Conservation (phyloP, 92 coral and sea anemone genomes). For the Pocillopora grandis region DNA sequence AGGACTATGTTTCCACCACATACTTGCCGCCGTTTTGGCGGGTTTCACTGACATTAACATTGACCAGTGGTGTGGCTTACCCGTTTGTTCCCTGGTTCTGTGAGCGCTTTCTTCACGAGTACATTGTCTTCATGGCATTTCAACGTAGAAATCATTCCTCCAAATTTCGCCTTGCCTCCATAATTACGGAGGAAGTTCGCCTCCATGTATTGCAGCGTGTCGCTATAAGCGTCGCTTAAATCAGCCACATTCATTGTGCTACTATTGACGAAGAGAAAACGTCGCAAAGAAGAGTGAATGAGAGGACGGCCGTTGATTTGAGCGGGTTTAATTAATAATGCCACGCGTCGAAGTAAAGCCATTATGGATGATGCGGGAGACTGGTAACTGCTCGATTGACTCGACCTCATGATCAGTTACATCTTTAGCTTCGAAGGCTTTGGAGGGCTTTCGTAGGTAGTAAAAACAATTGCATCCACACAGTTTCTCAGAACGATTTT, state of each 20-base stretch:
- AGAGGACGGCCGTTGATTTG: neutral
- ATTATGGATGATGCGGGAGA: neutral
- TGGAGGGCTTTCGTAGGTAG: too few relatives aligned
- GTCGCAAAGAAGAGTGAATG: neutral
- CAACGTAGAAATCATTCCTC: slow-evolving; percentile 88
- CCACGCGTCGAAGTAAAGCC: slow-evolving; percentile 32
- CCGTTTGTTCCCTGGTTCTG: slow-evolving; percentile 84
- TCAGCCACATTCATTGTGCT: slow-evolving; percentile 62
- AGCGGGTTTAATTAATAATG: neutral
- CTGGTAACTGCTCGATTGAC: neutral
- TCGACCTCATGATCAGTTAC: neutral
- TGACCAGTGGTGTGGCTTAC: slow-evolving; percentile 26
- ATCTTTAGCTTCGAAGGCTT: too few relatives aligned
- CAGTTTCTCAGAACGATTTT: too few relatives aligned
- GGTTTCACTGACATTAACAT: too few relatives aligned
- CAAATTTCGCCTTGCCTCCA: slow-evolving; percentile 81
- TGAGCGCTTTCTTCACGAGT: slow-evolving; percentile 78
- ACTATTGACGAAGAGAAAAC: neutral
- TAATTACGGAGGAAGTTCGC: slow-evolving; percentile 79
- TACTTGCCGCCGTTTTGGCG: too few relatives aligned
- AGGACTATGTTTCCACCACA: too few relatives aligned
- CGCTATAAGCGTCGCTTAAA: slow-evolving; percentile 89
- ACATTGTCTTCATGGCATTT: slow-evolving; percentile 96
- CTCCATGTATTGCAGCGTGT: slow-evolving; percentile 85
- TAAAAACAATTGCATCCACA: too few relatives aligned